phyloP scores from a whole-genome alignment of 1,140 invertebrate species.

The Meteorus sp. region DNA sequence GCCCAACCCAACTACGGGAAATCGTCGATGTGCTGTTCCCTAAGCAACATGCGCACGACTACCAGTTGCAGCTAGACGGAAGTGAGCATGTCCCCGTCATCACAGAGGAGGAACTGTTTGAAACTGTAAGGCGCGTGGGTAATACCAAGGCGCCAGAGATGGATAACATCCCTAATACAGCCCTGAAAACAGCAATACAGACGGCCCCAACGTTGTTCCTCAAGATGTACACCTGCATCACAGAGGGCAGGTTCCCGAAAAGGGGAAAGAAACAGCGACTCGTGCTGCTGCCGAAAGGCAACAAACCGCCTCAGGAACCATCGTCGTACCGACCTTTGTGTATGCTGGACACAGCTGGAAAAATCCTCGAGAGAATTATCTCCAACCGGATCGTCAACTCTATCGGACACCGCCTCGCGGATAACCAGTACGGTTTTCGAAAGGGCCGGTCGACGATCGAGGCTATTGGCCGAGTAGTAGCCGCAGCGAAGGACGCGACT shows the following conservation, averaged over 20 bases:
- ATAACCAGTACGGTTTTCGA: not conserved
- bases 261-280: not conserved
- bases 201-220: not conserved
- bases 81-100: not conserved
- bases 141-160: not conserved
- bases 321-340: not conserved
- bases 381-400: not conserved
- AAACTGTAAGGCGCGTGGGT: not conserved
- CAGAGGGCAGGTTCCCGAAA: not conserved
- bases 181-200: not conserved
- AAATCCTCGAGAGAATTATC: not conserved
- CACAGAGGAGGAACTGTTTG: not conserved
- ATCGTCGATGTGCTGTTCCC: not conserved
- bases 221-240: not conserved
- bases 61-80: not conserved
- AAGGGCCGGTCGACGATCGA: not conserved
- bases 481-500: not conserved
- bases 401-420: not conserved
- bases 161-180: constrained; percentile 1
- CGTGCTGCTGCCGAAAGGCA: not conserved
- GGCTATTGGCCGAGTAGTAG: not conserved
- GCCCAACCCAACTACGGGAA: not conserved
- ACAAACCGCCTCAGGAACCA: not conserved
- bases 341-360: constrained; percentile 1
- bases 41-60: not conserved